Percentiles rank a stretch among this genome's conserved stretches.
Conservation (phyloP, 1,140 invertebrate genomes). For the Hyles vespertilio region DNA sequence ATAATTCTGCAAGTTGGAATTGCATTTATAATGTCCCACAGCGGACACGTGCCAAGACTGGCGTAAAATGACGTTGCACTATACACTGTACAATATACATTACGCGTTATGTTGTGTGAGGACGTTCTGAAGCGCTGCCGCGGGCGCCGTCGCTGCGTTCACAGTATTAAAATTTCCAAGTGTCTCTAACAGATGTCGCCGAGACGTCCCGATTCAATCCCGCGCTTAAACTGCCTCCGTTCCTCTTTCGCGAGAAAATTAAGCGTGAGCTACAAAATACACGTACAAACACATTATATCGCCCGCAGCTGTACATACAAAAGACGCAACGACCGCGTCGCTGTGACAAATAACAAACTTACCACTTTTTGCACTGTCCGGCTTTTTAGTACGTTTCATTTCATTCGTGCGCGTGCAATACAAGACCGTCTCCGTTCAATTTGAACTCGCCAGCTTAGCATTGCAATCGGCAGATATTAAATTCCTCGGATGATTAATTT, state of each 20-base stretch:
- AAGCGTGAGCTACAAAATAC: conserved; percentile 23
- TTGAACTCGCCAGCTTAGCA: no score
- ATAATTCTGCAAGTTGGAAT: no score
- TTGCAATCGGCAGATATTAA: neutral
- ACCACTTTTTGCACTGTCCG: no score
- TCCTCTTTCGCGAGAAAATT: conserved; percentile 32
- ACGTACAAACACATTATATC: conserved; percentile 11
- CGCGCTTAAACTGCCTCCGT: conserved; percentile 33
- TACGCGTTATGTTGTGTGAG: neutral
- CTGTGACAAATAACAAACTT: no score
- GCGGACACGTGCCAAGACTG: no score
- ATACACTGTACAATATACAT: neutral
- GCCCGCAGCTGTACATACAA: neutral
- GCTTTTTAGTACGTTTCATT: no score
- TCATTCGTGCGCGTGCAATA: no score
- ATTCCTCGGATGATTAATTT: neutral
- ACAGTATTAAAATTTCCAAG: conserved; percentile 39
- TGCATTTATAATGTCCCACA: no score
- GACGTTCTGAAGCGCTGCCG: conserved; percentile 13
- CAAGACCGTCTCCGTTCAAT: no score
- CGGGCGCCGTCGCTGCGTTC: conserved; percentile 23
- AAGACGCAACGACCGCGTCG: no score
- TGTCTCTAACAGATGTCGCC: conserved; percentile 37
- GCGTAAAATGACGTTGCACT: conserved; percentile 2
- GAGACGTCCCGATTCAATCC: conserved; percentile 33